These are phyloP conservation scores for Mesorhabditis spiculigera DNA, from an alignment of 2,888 invertebrate genomes.

Conservation along the genomic window DNA sequence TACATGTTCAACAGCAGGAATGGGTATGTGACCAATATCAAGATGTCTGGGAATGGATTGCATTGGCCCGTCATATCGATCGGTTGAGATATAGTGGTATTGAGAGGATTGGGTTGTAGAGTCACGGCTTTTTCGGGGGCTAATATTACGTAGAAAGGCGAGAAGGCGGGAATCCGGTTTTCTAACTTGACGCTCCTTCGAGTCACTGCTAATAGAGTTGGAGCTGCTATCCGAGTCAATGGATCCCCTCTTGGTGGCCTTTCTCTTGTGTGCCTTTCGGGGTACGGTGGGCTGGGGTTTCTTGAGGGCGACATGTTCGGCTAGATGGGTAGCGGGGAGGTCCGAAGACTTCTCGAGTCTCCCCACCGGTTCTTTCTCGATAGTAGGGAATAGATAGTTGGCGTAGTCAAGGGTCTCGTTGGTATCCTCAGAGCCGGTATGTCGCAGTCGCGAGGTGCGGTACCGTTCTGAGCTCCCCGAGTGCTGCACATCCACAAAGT, in stretches of 20 bases:
- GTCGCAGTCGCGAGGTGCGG: constrained; percentile 19
- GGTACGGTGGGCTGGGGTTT: background rate
- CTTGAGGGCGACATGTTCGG: background rate
- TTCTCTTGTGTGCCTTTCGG: background rate
- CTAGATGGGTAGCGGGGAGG: constrained; percentile 19
- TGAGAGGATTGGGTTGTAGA: background rate
- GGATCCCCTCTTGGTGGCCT: background rate
- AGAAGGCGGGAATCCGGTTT: background rate
- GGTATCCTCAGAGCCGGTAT: constrained; percentile 32
- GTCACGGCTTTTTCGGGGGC: background rate
- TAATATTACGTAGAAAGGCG: background rate
- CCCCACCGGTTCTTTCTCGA: constrained; percentile 9
- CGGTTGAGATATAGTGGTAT: background rate
- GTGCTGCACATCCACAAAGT: constrained; percentile 38
- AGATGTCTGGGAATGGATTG: constrained; percentile 1
- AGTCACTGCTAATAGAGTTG: background rate
- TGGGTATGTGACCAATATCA: no score
- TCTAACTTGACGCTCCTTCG: background rate
- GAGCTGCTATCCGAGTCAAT: background rate
- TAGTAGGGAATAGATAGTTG: constrained; percentile 18
- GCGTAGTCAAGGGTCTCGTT: constrained; percentile 18
- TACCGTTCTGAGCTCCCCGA: constrained; percentile 24
- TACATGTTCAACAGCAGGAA: background rate
- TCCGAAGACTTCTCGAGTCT: constrained; percentile 19
- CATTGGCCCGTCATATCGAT: background rate